Evolutionary conservation across 2,113 vertebrate genomes (phyloP), one percentile per base, ranked within the genome.

Genomic region (Odocoileus virginianus): DNA sequence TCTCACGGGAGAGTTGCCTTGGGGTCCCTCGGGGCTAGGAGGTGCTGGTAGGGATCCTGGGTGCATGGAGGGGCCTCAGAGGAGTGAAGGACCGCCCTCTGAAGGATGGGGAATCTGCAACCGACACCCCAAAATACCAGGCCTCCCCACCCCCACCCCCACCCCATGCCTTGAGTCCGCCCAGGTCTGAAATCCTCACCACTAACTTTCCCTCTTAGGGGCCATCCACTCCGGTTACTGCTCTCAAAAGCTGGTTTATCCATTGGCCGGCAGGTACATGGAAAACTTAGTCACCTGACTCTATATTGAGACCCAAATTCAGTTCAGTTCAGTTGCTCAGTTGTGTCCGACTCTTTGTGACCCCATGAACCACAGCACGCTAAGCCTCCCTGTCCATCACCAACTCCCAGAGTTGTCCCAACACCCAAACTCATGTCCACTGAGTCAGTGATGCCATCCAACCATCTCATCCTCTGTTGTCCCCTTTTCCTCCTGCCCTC

Each of bases 341-440:
- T n/a, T 1, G 0, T n/a, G 61, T 67, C 33, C 2, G 0, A 67
- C 64, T 67, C 33, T 64, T 64, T 67, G 64, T 0, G 2, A 67
- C 33, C 33, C 64, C 33, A 67, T n/a, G 4, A 67, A 36, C 64
- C 17, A n/a, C 64, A 67, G 64, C 64, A 36, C 4, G 8, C 64
- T 33, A 67, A 17, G 33, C 64, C 64, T 67, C 33, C 33, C 17
- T 21, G 64, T 67, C 64, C 64, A 67, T 67, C 64, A 67, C 64
- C 33, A 67, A 36, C 17, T 67, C 64, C 64, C 33, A 0, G 64
- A 21, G 8, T 36, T n/a, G 12, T 50, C 47, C 47, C 47, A 50
- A 13, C 33, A 67, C 64, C 16, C 8, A 67, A 67, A 67, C 64
- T 8, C 64, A 67, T 21, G 33, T 67, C 33, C 33, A 67, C 36